phyloP scores from a whole-genome alignment of 2,888 invertebrate genomes.

The Serripes groenlandicus region DNA sequence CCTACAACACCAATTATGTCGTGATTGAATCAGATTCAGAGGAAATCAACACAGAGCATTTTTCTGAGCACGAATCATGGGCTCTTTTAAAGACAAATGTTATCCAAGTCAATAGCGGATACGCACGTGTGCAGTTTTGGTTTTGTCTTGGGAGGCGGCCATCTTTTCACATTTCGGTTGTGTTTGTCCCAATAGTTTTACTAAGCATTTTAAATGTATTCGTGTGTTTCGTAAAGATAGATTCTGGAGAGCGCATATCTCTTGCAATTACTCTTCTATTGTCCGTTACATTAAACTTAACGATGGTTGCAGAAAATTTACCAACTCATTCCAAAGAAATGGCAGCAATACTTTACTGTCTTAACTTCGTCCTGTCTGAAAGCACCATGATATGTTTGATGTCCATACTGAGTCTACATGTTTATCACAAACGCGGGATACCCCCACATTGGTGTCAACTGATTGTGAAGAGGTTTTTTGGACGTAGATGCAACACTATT shows the following conservation, averaged over 20 bases:
- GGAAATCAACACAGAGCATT: not conserved
- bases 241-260: slow-evolving; percentile 44
- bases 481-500: not conserved
- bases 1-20: slow-evolving; percentile 8
- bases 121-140: not conserved
- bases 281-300: slow-evolving; percentile 35
- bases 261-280: slow-evolving; percentile 40
- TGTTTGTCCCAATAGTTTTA: slow-evolving; percentile 28
- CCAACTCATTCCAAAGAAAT: slow-evolving; percentile 41
- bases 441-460: not conserved
- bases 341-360: slow-evolving; percentile 35
- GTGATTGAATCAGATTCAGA: not conserved
- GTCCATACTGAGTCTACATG: not conserved
- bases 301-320: slow-evolving; percentile 21
- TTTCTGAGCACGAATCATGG: not conserved
- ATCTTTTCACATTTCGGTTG: not conserved
- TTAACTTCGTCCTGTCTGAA: slow-evolving; percentile 21
- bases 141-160: not conserved
- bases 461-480: not conserved
- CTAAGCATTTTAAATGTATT: slow-evolving; percentile 34
- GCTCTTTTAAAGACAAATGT: not conserved
- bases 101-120: not conserved
- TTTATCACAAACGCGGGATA: not conserved
- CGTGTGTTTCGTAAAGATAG: slow-evolving; percentile 32
- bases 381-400: slow-evolving; percentile 31